Evolutionary conservation across 92 coral and sea anemone genomes (phyloP).

Genomic region (Parazoanthus atlanticus): DNA sequence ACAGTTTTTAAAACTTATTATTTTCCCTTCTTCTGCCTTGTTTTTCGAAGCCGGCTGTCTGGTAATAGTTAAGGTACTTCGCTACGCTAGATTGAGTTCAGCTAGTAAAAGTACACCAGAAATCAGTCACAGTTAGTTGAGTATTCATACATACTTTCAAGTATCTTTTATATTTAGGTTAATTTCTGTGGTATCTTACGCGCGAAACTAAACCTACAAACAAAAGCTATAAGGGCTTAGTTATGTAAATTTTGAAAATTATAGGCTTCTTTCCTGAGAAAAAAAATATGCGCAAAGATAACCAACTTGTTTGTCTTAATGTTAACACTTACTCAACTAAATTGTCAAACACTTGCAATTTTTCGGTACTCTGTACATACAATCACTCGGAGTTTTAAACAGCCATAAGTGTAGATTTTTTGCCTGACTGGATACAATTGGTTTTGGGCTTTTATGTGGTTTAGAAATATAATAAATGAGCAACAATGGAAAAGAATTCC

Average conservation of each 20-base stretch:
- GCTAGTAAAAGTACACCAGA: conserved; percentile 27
- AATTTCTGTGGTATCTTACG: conserved; percentile 20
- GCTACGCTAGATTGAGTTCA: conserved; percentile 44
- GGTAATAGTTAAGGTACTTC: conserved; percentile 37
- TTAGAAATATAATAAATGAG: conserved; percentile 14
- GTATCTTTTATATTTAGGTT: conserved; percentile 10
- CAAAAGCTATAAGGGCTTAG: conserved; percentile 31
- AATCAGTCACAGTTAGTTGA: conserved; percentile 65
- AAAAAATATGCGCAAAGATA: not conserved
- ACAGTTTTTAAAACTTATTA: not conserved
- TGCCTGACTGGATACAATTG: conserved; percentile 14
- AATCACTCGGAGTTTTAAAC: not conserved
- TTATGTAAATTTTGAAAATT: conserved; percentile 43
- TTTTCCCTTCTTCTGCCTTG: not conserved
- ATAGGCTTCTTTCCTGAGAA: not conserved
- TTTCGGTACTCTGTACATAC: not conserved
- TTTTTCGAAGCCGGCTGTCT: not conserved
- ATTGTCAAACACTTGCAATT: conserved; percentile 35
- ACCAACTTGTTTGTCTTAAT: conserved; percentile 31
- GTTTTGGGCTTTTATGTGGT: conserved; percentile 10
- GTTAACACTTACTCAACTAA: conserved; percentile 32
- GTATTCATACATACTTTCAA: conserved; percentile 12
- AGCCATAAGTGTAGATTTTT: not conserved
- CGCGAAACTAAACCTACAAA: conserved; percentile 30
- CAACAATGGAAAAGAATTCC: conserved; percentile 42